Evolutionary conservation across 1,140 invertebrate genomes (phyloP).

Genomic region (Drosophila burlai): DNA sequence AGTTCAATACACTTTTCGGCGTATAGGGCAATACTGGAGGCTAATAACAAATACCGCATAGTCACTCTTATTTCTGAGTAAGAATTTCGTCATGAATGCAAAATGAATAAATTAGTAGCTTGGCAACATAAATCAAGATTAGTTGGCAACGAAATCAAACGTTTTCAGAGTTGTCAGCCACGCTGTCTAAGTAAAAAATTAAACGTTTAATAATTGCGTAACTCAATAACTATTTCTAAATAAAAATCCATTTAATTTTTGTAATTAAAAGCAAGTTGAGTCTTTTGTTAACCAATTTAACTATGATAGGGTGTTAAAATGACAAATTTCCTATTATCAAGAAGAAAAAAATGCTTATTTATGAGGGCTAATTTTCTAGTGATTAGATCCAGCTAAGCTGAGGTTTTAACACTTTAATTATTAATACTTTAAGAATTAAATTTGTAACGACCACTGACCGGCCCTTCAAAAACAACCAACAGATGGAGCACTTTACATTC

Average conservation of each 20-base stretch:
- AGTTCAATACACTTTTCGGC: background rate
- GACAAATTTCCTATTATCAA: too few relatives aligned
- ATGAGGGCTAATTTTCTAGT: background rate
- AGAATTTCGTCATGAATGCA: constrained; percentile 12
- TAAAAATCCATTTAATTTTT: background rate
- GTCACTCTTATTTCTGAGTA: constrained; percentile 16
- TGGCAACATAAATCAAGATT: constrained; percentile 67
- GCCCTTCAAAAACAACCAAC: background rate
- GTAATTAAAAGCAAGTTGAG: background rate
- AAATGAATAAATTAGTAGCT: constrained; percentile 15
- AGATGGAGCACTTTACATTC: background rate
- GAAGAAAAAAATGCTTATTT: too few relatives aligned
- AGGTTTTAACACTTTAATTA: background rate
- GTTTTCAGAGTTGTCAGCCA: background rate
- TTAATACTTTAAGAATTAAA: background rate
- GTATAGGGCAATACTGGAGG: background rate
- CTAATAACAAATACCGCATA: background rate
- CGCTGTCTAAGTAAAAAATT: background rate
- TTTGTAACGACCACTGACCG: background rate
- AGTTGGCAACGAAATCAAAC: background rate
- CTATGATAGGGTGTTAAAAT: background rate
- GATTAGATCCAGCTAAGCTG: too few relatives aligned
- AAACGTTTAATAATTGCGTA: background rate
- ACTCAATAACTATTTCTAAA: background rate
- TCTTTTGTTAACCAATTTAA: background rate